A percentile compares a stretch with the other conserved stretches of the same genome.
These are phyloP conservation scores for Anoplophora glabripennis DNA, from an alignment of 1,140 invertebrate genomes.

Conservation along the genomic window DNA sequence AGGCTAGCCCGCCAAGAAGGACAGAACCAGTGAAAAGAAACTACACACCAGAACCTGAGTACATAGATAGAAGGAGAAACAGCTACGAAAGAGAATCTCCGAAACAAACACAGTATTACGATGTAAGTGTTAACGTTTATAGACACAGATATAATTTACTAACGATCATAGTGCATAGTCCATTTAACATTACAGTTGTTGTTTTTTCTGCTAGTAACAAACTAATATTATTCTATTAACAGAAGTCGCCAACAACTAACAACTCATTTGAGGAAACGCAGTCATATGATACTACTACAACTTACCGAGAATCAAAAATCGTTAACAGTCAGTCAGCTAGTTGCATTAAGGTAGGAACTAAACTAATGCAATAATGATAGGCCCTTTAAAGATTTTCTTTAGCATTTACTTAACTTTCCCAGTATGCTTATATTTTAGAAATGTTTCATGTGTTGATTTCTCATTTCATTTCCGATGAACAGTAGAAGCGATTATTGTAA, in stretches of 20 bases:
- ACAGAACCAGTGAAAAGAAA: slow-evolving; percentile 29
- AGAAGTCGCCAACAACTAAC: slow-evolving; percentile 40
- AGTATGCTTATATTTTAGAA: too few species aligned
- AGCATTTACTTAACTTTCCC: too few species aligned
- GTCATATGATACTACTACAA: slow-evolving; percentile 31
- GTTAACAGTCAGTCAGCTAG: slow-evolving; percentile 46
- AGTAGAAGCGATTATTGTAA: too few species aligned
- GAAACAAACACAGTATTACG: slow-evolving; percentile 39
- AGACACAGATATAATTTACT: background rate
- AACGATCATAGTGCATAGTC: background rate
- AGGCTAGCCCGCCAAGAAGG: slow-evolving; percentile 31
- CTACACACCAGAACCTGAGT: slow-evolving; percentile 41
- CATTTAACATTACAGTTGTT: background rate
- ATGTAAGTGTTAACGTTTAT: slow-evolving; percentile 32
- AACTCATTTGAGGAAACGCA: slow-evolving; percentile 40
- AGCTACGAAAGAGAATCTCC: slow-evolving; percentile 42
- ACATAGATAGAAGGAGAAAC: slow-evolving; percentile 37
- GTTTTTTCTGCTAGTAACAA: too few species aligned
- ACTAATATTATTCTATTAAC: slow-evolving; percentile 15
- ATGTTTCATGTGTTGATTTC: too few species aligned
- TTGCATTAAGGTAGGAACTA: slow-evolving; percentile 43
- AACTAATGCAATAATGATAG: slow-evolving; percentile 1
- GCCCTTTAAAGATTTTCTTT: too few species aligned
- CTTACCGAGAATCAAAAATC: slow-evolving; percentile 41
- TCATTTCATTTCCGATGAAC: too few species aligned